Evolutionary conservation across 1,140 invertebrate genomes (phyloP).

Genomic region (Halyomorpha halys): DNA sequence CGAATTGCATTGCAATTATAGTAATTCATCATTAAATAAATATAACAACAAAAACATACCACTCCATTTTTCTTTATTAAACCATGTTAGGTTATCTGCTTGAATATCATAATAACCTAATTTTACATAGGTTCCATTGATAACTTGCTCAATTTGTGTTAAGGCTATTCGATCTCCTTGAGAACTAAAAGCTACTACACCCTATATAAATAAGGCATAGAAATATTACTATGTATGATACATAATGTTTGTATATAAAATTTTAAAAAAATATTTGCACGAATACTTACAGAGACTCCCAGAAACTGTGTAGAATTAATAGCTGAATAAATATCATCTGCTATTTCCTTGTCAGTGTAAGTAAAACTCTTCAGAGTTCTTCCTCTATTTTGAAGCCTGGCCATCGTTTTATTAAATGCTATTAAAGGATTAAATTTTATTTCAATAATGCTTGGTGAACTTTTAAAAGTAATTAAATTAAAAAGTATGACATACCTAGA

Average conservation of each 20-base stretch:
- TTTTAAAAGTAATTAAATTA: neutral
- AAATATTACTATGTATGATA: neutral
- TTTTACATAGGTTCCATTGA: conserved; percentile 86
- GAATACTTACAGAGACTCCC: conserved; percentile 80
- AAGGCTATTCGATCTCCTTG: conserved; percentile 97
- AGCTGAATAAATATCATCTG: conserved; percentile 89
- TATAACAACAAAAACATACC: conserved; percentile 42
- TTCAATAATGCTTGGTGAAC: neutral
- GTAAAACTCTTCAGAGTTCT: conserved; percentile 88
- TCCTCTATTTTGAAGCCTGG: conserved; percentile 63
- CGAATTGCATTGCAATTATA: too few species aligned
- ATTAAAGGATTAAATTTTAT: conserved; percentile 18
- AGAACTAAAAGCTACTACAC: conserved; percentile 87
- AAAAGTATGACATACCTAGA: conserved; percentile 49
- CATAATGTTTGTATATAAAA: too few species aligned
- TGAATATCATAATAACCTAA: conserved; percentile 95
- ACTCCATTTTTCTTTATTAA: conserved; percentile 78
- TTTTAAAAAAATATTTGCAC: neutral
- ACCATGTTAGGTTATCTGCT: conserved; percentile 89
- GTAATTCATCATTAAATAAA: conserved; percentile 8
- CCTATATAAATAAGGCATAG: conserved; percentile 45
- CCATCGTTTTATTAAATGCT: conserved; percentile 96
- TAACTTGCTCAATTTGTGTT: conserved; percentile 96
- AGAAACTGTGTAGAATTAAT: conserved; percentile 96
- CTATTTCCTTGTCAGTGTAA: conserved; percentile 92